phyloP scores from a whole-genome alignment of 2,113 vertebrate genomes.

The Vireo altiloquus region DNA sequence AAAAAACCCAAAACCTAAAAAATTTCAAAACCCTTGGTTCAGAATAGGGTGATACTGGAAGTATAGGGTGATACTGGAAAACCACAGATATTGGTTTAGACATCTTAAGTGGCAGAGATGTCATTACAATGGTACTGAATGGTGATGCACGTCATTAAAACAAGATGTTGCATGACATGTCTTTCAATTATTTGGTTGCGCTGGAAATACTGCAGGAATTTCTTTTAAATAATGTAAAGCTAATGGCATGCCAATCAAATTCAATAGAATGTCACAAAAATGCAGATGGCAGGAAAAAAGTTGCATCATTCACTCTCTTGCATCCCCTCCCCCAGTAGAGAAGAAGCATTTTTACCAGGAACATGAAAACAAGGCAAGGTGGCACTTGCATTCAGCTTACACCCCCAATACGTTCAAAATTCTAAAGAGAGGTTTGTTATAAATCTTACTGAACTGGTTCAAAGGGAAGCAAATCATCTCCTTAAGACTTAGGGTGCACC shows the following conservation, averaged over 20 bases:
- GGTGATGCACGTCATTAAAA: conserved; percentile 21
- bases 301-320: background rate
- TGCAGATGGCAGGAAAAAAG: background rate
- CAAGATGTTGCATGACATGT: conserved; percentile 10
- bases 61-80: background rate
- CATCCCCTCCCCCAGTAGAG: background rate
- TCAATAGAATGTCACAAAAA: background rate
- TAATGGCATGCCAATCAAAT: conserved; percentile 37
- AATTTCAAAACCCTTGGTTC: background rate
- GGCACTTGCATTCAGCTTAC: background rate
- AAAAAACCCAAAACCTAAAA: background rate
- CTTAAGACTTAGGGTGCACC: accelerated
- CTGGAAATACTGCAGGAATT: conserved; percentile 21
- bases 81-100: conserved; percentile 1
- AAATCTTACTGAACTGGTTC: background rate
- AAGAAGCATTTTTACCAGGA: background rate
- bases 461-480: background rate
- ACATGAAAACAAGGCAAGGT: background rate
- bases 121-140: conserved; percentile 14
- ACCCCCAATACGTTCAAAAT: background rate
- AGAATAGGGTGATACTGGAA: background rate
- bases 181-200: conserved; percentile 25
- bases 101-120: background rate
- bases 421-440: background rate
- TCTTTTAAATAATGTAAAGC: conserved; percentile 21